Conservation (phyloP, 2,113 vertebrate genomes). For the Pitta sordida region DNA sequence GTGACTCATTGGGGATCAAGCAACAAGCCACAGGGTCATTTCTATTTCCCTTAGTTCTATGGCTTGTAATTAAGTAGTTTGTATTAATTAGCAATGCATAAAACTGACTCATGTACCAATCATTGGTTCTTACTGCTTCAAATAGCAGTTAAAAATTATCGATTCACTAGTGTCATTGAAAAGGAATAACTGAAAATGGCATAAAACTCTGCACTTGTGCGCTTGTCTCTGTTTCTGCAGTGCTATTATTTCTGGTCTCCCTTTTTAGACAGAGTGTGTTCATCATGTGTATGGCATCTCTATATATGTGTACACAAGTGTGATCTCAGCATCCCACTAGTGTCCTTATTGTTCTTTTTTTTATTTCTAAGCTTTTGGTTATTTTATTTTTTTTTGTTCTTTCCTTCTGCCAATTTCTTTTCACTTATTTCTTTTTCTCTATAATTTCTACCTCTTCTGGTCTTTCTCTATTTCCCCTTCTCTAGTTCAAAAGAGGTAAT, state of each 20-base stretch:
- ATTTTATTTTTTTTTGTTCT: neutral
- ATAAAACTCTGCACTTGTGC: neutral
- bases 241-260: neutral
- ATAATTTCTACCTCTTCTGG: neutral
- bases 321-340: neutral
- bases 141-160: neutral
- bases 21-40: neutral
- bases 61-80: neutral
- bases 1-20: neutral
- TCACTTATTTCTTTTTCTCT: neutral
- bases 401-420: accelerated
- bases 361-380: neutral
- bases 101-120: neutral
- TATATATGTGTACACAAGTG: accelerated
- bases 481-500: neutral
- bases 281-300: neutral
- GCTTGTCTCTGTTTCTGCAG: neutral
- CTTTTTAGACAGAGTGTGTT: neutral
- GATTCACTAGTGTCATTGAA: neutral
- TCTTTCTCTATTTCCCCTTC: neutral
- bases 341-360: neutral
- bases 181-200: neutral
- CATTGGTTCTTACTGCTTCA: neutral
- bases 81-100: neutral
- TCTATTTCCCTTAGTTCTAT: neutral